These are phyloP conservation scores for Reticulitermes speratus DNA, from an alignment of 1,140 invertebrate genomes.

Conservation along the genomic window DNA sequence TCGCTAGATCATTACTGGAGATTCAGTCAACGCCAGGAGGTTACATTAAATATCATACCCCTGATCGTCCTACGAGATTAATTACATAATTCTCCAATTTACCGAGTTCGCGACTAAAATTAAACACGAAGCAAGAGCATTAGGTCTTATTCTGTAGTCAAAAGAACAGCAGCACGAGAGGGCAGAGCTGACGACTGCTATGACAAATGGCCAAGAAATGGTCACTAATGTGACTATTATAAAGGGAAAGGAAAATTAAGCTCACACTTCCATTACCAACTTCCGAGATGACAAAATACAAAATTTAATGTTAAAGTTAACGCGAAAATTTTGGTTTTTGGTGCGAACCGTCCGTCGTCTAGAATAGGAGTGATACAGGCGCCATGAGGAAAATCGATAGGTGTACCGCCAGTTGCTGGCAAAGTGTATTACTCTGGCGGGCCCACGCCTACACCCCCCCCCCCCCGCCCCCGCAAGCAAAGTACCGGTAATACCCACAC, in stretches of 20 bases:
- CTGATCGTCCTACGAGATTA: too few relatives aligned
- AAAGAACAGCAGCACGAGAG: neutral
- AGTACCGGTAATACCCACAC: neutral
- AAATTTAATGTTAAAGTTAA: too few relatives aligned
- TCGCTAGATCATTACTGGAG: neutral
- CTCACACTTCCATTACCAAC: too few relatives aligned
- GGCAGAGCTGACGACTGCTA: neutral
- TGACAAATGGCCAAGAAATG: neutral
- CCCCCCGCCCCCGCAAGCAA: neutral
- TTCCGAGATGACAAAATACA: too few relatives aligned
- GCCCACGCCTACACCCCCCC: neutral
- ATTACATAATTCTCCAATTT: neutral
- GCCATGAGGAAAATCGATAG: neutral
- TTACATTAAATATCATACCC: neutral
- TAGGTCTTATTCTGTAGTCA: too few relatives aligned
- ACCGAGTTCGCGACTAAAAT: neutral
- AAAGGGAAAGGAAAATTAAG: too few relatives aligned
- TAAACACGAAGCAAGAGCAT: neutral
- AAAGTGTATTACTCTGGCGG: neutral
- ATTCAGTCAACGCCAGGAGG: neutral
- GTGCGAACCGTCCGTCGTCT: too few relatives aligned
- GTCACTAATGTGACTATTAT: too few relatives aligned
- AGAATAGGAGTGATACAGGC: neutral
- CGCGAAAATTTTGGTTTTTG: too few relatives aligned
- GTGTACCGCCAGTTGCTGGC: neutral